phyloP scores from a whole-genome alignment of 2,888 invertebrate species.

The Polymixis lichenea region DNA sequence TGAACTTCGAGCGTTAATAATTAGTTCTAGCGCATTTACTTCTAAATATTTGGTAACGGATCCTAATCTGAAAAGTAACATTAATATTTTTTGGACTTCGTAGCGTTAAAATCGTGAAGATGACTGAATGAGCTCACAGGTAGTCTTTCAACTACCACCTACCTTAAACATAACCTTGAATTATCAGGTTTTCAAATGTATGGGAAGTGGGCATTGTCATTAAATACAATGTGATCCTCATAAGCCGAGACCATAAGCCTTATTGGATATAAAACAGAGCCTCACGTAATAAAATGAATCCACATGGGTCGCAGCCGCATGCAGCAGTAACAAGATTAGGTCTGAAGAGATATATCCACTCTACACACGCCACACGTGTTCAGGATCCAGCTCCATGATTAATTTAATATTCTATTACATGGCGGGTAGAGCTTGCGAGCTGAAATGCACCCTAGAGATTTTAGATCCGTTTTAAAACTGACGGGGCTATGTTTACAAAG shows the following conservation, averaged over 20 bases:
- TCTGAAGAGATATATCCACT: slow-evolving; percentile 35
- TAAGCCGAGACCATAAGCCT: not conserved
- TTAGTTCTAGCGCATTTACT: too few species aligned
- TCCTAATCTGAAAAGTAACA: too few species aligned
- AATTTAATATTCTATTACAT: slow-evolving; percentile 51
- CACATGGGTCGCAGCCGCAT: not conserved
- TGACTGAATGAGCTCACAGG: too few species aligned
- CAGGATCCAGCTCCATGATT: slow-evolving; percentile 18
- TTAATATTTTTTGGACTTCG: too few species aligned
- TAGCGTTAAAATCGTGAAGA: too few species aligned
- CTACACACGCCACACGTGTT: slow-evolving; percentile 17
- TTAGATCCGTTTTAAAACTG: slow-evolving; percentile 7
- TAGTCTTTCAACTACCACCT: too few species aligned
- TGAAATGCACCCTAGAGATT: slow-evolving; percentile 34
- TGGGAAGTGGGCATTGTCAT: too few species aligned
- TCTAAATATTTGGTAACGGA: too few species aligned
- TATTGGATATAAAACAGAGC: not conserved
- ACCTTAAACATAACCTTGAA: too few species aligned
- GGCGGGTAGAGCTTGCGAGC: not conserved
- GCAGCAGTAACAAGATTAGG: slow-evolving; percentile 23
- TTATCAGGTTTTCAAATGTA: too few species aligned
- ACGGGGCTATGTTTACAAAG: slow-evolving; percentile 9
- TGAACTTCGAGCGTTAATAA: too few species aligned
- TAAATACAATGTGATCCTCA: too few species aligned
- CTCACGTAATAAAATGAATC: slow-evolving; percentile 18